Percentiles rank a stretch among this genome's conserved stretches.
phyloP scores from a whole-genome alignment of 2,797 vertebrate genomes.

The Acrossocheilus fasciatus region DNA sequence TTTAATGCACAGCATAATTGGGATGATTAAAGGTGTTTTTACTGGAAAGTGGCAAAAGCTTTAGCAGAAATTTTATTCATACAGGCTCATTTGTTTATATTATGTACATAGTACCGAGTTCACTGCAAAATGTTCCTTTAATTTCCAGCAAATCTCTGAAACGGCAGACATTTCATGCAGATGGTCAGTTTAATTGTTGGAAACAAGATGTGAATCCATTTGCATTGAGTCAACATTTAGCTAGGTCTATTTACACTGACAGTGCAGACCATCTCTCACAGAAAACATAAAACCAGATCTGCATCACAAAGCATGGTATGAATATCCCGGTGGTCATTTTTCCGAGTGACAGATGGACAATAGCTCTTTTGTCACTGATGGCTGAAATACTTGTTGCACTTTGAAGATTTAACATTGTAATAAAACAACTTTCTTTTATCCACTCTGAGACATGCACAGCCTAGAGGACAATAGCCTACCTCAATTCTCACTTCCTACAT shows the following conservation, averaged over 20 bases:
- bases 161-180: neutral
- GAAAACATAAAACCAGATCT: conserved; percentile 26
- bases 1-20: neutral
- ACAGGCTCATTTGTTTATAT: neutral
- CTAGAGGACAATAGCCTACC: neutral
- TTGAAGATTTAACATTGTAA: conserved; percentile 11
- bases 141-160: neutral
- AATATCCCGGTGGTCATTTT: conserved; percentile 29
- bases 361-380: conserved; percentile 18
- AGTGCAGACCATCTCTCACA: neutral
- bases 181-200: conserved; percentile 20
- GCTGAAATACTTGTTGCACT: neutral
- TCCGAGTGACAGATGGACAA: conserved; percentile 40
- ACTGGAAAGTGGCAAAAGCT: conserved; percentile 6
- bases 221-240: neutral
- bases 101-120: neutral
- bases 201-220: conserved; percentile 27
- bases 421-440: neutral
- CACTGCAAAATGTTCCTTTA: neutral
- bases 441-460: neutral
- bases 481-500: neutral
- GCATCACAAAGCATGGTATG: conserved; percentile 40
- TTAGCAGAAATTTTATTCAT: neutral
- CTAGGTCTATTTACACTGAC: neutral
- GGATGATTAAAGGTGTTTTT: neutral